These are phyloP conservation scores for Drosophila athabasca DNA, from an alignment of 1,140 invertebrate genomes.

Conservation along the genomic window DNA sequence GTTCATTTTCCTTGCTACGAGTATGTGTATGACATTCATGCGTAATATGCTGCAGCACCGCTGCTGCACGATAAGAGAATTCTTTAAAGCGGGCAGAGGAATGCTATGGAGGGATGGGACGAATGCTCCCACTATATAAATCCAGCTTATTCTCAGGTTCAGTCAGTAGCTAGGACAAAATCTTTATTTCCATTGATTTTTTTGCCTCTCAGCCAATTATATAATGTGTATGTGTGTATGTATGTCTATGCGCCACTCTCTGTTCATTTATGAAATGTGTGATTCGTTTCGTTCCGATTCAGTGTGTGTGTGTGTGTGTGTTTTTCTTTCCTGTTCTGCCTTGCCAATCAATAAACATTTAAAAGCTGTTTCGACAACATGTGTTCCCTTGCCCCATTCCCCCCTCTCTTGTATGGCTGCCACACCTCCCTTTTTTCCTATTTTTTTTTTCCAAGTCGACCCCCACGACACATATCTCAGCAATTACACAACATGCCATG, in stretches of 20 bases:
- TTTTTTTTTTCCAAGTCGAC: slow-evolving; percentile 34
- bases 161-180: background rate
- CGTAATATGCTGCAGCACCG: slow-evolving; percentile 51
- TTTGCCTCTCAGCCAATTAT: slow-evolving; percentile 60
- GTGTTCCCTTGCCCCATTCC: slow-evolving; percentile 40
- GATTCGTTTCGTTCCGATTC: slow-evolving; percentile 26
- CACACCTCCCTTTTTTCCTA: slow-evolving; percentile 28
- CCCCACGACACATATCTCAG: slow-evolving; percentile 65
- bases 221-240: background rate
- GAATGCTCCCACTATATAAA: too few relatives aligned
- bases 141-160: too few relatives aligned
- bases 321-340: slow-evolving; percentile 10
- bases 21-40: slow-evolving; percentile 56
- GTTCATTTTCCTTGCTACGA: slow-evolving; percentile 57
- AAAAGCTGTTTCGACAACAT: slow-evolving; percentile 79
- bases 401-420: slow-evolving; percentile 14
- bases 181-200: slow-evolving; percentile 65
- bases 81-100: slow-evolving; percentile 19
- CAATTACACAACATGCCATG: slow-evolving; percentile 76
- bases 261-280: slow-evolving; percentile 7
- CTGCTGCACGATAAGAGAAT: slow-evolving; percentile 61
- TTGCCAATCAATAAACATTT: slow-evolving; percentile 78
- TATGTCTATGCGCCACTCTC: slow-evolving; percentile 50
- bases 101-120: background rate
- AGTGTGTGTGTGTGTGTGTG: slow-evolving; percentile 4